These are phyloP conservation scores for Drosophila ochracea DNA, from an alignment of 2,888 invertebrate species.

Conservation along the genomic window DNA sequence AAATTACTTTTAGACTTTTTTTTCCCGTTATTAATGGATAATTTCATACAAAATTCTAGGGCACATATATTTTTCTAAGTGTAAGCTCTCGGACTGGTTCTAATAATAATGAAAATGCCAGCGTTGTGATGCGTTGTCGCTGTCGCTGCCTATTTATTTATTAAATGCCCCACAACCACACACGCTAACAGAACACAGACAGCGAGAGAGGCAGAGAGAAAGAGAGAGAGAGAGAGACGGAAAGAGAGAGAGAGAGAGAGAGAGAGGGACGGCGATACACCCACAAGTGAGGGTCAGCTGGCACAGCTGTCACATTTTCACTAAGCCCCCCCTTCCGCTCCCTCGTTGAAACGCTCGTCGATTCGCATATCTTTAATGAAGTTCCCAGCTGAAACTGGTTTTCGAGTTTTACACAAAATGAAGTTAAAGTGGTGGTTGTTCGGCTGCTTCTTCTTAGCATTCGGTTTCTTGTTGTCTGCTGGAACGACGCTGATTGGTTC, in stretches of 20 bases:
- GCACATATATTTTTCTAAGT: slow-evolving; percentile 11
- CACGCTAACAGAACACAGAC: neutral
- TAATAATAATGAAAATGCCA: slow-evolving; percentile 70
- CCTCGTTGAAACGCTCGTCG: neutral
- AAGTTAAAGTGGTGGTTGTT: slow-evolving; percentile 60
- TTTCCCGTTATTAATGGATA: neutral
- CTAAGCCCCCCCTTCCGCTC: slow-evolving; percentile 47
- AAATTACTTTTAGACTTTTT: too few species aligned
- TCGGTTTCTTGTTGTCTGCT: neutral
- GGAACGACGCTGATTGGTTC: slow-evolving; percentile 39
- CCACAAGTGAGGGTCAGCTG: slow-evolving; percentile 68
- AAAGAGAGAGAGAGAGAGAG: neutral
- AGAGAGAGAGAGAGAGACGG: neutral
- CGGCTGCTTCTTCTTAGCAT: neutral
- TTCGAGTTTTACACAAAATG: slow-evolving; percentile 62
- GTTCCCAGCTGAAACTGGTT: slow-evolving; percentile 62
- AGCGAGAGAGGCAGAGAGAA: neutral
- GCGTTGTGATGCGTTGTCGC: slow-evolving; percentile 47
- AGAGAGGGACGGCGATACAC: slow-evolving; percentile 1
- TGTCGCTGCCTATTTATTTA: slow-evolving; percentile 76
- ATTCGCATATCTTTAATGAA: slow-evolving; percentile 59
- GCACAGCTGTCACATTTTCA: slow-evolving; percentile 78
- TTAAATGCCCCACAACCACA: slow-evolving; percentile 56
- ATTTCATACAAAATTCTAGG: neutral
- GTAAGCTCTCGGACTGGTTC: slow-evolving; percentile 1